Evolutionary conservation across 2,113 vertebrate genomes (phyloP).

Genomic region (Tetrao urogallus): DNA sequence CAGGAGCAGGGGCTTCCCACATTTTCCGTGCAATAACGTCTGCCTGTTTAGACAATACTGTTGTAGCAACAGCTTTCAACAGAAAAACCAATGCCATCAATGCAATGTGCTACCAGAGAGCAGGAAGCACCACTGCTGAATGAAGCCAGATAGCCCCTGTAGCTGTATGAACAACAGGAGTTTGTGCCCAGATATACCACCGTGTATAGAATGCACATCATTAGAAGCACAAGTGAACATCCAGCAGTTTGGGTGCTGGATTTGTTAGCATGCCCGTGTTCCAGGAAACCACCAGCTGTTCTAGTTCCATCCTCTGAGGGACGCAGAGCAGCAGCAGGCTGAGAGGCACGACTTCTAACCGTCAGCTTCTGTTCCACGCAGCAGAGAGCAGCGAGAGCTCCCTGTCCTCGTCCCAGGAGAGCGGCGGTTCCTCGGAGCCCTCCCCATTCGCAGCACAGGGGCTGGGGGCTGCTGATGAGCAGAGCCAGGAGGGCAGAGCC

Average conservation of each 20-base stretch:
- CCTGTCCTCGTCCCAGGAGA: not conserved
- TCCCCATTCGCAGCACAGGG: not conserved
- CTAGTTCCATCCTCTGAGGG: not conserved
- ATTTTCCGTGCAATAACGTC: not conserved
- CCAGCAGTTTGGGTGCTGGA: not conserved
- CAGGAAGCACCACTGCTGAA: not conserved
- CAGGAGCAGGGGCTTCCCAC: not conserved
- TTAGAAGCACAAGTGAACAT: not conserved
- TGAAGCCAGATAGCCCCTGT: accelerated
- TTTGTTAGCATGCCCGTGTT: not conserved
- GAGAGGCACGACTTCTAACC: not conserved
- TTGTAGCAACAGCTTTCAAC: not conserved
- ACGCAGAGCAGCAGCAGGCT: accelerated
- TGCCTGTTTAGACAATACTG: not conserved
- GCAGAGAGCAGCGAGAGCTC: not conserved
- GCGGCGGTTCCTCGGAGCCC: not conserved
- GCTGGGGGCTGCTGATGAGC: not conserved
- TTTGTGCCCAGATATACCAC: accelerated
- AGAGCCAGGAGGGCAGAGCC: not conserved
- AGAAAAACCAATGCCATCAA: not conserved
- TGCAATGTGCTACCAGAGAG: accelerated
- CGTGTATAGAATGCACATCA: not conserved
- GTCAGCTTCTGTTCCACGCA: not conserved
- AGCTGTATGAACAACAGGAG: not conserved
- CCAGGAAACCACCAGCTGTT: not conserved